phyloP scores from a whole-genome alignment of 2,113 vertebrate species.

The Hippocampus comes region DNA sequence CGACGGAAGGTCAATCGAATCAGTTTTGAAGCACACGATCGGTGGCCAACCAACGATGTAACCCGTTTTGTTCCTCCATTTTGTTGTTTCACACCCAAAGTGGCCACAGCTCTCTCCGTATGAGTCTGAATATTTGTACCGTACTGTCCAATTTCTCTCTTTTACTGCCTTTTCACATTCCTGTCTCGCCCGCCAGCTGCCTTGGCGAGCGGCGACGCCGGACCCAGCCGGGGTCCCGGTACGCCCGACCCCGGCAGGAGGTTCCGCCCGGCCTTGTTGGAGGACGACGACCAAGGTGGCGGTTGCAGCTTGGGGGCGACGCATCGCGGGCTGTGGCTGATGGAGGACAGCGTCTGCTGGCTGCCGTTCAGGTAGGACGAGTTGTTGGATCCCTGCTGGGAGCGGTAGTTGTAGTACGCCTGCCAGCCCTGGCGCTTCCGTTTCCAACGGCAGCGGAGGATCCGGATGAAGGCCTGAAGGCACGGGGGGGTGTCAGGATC shows the following conservation, averaged over 20 bases:
- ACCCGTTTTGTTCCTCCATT: neutral
- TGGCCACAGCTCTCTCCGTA: neutral
- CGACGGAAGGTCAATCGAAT: neutral
- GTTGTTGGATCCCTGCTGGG: constrained; percentile 43
- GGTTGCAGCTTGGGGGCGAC: constrained; percentile 30
- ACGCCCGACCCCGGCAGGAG: constrained; percentile 3
- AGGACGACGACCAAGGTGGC: constrained; percentile 8
- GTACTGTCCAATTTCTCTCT: neutral
- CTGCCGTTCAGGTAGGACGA: constrained; percentile 50
- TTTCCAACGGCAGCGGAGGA: constrained; percentile 57
- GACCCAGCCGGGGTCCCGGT: neutral
- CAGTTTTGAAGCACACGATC: neutral
- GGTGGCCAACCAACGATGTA: neutral
- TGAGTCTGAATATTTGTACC: neutral
- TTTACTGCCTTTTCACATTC: neutral
- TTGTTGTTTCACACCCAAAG: neutral
- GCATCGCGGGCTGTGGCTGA: constrained; percentile 34
- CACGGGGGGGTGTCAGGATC: too few species aligned
- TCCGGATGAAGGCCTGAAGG: constrained; percentile 55
- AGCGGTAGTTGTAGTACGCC: constrained; percentile 49
- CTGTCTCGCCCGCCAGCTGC: neutral
- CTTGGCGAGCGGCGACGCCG: neutral
- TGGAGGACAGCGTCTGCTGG: constrained; percentile 53
- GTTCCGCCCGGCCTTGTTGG: neutral
- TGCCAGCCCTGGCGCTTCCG: constrained; percentile 44